Percentiles rank a stretch among this genome's conserved stretches.
phyloP scores from a whole-genome alignment of 2,888 invertebrate genomes.

The Hypena proboscidalis region DNA sequence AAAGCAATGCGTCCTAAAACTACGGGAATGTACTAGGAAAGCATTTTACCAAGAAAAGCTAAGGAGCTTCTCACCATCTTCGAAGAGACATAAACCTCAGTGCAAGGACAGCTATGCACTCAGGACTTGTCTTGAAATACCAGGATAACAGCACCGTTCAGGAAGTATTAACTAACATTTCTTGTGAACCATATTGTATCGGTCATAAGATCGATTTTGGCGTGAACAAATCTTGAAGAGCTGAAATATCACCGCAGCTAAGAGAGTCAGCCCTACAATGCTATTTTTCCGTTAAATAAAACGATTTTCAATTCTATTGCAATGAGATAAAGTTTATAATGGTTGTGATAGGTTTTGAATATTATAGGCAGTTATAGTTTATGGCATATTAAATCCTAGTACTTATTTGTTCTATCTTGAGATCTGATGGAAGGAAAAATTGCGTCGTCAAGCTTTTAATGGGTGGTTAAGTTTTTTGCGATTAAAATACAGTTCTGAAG shows the following conservation, averaged over 20 bases:
- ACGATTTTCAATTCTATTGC: conserved; percentile 41
- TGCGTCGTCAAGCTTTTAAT: conserved; percentile 48
- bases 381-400: conserved; percentile 67
- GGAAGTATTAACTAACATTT: conserved; percentile 27
- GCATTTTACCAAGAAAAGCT: conserved; percentile 74
- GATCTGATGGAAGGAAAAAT: conserved; percentile 55
- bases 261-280: conserved; percentile 45
- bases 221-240: conserved; percentile 11
- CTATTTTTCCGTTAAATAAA: conserved; percentile 36
- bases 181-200: conserved; percentile 46
- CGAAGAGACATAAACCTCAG: conserved; percentile 72
- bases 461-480: conserved; percentile 27
- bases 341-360: conserved; percentile 10
- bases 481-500: conserved; percentile 23
- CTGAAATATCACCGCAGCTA: conserved; percentile 13
- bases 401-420: conserved; percentile 58
- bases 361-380: conserved; percentile 55
- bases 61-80: conserved; percentile 72
- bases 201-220: conserved; percentile 27
- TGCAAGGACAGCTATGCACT: conserved; percentile 72
- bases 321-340: conserved; percentile 21
- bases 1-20: conserved; percentile 41
- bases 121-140: conserved; percentile 58
- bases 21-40: conserved; percentile 61
- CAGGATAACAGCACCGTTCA: conserved; percentile 31